phyloP scores from a whole-genome alignment of 2,797 vertebrate species.

The Falco rusticolus region DNA sequence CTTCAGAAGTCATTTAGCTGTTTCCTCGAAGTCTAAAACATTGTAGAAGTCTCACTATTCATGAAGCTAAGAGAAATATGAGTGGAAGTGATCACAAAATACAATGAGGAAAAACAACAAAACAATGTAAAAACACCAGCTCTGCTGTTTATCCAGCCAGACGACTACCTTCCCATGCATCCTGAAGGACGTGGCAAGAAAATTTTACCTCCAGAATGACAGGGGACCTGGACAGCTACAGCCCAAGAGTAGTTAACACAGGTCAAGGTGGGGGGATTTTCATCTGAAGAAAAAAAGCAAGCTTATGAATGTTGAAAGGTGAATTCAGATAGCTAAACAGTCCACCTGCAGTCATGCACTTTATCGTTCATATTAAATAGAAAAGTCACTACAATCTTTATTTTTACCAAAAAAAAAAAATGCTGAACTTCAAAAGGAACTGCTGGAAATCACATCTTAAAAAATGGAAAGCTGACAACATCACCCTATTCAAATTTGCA shows the following conservation, averaged over 20 bases:
- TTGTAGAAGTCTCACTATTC: not conserved
- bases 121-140: not conserved
- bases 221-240: not conserved
- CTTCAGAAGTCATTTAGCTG: not conserved
- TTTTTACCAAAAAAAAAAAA: not conserved
- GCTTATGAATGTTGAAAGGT: rapidly evolving
- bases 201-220: not conserved
- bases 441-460: not conserved
- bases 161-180: rapidly evolving
- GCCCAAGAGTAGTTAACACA: not conserved
- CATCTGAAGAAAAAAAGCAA: not conserved
- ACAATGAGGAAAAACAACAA: not conserved
- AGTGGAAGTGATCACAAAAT: not conserved
- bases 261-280: not conserved
- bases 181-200: not conserved
- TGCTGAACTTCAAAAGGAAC: not conserved
- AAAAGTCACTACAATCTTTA: not conserved
- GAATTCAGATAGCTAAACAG: not conserved
- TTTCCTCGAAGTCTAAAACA: not conserved
- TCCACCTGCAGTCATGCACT: not conserved
- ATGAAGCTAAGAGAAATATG: not conserved
- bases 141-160: not conserved
- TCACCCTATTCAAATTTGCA: not conserved
- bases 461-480: not conserved
- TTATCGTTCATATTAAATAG: not conserved